A percentile compares a stretch with the other conserved stretches of the same genome.
Evolutionary conservation across 2,888 invertebrate species (phyloP).

Genomic region (Lepidocyrtoides sp.): DNA sequence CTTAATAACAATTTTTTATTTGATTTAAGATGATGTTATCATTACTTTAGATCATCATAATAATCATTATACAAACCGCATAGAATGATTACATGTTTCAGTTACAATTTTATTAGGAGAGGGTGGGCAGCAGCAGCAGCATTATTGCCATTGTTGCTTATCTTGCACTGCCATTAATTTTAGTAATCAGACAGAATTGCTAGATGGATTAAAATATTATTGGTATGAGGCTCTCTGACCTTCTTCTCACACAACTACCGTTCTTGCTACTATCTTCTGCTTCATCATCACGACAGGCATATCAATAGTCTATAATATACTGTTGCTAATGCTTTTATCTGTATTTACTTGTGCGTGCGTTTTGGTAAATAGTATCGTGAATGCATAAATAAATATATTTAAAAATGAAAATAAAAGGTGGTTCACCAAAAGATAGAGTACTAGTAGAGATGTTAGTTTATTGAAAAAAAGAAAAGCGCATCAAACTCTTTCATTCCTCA

Average conservation of each 20-base stretch:
- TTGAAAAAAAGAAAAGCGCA: too few species aligned
- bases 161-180: neutral
- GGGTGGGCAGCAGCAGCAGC: neutral
- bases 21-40: neutral
- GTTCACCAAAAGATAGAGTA: too few species aligned
- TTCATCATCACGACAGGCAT: constrained; percentile 44
- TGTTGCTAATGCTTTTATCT: too few species aligned
- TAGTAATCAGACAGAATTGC: neutral
- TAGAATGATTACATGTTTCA: constrained; percentile 10
- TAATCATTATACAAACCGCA: neutral
- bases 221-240: neutral
- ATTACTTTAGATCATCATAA: neutral
- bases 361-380: too few species aligned
- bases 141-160: too few species aligned
- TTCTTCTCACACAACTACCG: constrained; percentile 44
- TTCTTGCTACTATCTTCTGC: neutral
- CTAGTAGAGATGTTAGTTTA: too few species aligned
- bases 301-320: too few species aligned
- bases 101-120: neutral
- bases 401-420: too few species aligned
- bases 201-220: too few species aligned
- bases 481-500: too few species aligned
- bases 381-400: too few species aligned
- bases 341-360: too few species aligned
- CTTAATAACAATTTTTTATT: neutral